Conservation (phyloP, 2,888 invertebrate species). For the Tenthredo distinguenda region DNA sequence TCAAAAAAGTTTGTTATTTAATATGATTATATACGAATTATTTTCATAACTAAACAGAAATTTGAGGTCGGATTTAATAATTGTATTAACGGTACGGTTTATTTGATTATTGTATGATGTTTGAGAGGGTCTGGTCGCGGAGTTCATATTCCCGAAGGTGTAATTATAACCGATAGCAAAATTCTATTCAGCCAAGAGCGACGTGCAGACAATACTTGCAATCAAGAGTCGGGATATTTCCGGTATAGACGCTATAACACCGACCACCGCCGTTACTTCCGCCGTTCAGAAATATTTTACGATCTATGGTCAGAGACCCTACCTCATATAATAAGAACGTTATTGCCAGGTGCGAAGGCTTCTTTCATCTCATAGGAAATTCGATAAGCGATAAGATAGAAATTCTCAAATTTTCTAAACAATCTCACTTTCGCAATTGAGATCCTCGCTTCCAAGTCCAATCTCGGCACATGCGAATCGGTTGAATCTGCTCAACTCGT, state of each 20-base stretch:
- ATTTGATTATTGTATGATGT: not conserved
- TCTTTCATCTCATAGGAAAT: not conserved
- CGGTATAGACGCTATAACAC: constrained; percentile 23
- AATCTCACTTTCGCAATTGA: not conserved
- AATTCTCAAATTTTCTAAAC: not conserved
- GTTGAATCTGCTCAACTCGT: not conserved
- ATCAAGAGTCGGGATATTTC: constrained; percentile 33
- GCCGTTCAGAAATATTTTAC: constrained; percentile 37
- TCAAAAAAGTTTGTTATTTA: not conserved
- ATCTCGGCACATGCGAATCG: not conserved
- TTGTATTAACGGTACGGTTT: not conserved
- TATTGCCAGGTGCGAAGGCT: not conserved
- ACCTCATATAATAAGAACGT: not conserved
- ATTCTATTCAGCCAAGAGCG: constrained; percentile 21
- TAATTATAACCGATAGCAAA: constrained; percentile 11
- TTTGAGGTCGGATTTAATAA: not conserved
- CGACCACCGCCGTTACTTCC: constrained; percentile 42
- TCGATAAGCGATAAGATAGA: not conserved
- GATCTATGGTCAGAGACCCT: constrained; percentile 9
- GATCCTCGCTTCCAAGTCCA: not conserved
- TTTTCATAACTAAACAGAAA: not conserved
- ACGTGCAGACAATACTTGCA: constrained; percentile 33
- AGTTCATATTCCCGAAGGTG: not conserved
- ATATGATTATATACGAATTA: not conserved
- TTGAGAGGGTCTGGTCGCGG: not conserved